Percentiles rank a stretch among this genome's conserved stretches.
These are phyloP conservation scores for Phoenicopterus ruber DNA, from an alignment of 2,113 vertebrate genomes.

Conservation along the genomic window DNA sequence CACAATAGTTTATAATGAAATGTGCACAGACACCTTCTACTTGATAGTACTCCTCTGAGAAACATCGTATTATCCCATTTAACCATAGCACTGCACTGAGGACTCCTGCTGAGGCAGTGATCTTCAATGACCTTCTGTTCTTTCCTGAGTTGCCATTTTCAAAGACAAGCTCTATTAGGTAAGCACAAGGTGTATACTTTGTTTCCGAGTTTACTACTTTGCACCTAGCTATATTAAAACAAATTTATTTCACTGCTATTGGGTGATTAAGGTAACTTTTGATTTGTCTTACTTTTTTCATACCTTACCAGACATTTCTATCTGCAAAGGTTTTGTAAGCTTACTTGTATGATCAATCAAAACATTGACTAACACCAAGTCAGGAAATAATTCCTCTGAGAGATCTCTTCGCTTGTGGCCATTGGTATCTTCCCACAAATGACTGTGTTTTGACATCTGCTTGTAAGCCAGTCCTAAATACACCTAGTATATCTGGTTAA, in stretches of 20 bases:
- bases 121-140: not conserved
- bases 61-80: not conserved
- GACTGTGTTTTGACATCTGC: not conserved
- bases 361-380: not conserved
- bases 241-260: not conserved
- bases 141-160: not conserved
- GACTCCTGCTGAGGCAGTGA: not conserved
- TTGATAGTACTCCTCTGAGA: not conserved
- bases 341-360: not conserved
- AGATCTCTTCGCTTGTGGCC: not conserved
- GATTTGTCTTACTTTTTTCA: not conserved
- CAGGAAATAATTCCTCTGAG: not conserved
- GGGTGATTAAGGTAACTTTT: not conserved
- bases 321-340: not conserved
- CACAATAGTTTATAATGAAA: not conserved
- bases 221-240: not conserved
- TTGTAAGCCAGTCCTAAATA: not conserved
- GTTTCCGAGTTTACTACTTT: not conserved
- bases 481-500: not conserved
- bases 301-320: not conserved
- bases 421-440: not conserved
- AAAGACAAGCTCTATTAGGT: not conserved
- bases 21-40: not conserved
- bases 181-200: not conserved
- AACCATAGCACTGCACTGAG: not conserved